phyloP scores from a whole-genome alignment of 2,797 vertebrate genomes.

The Rhyacichthys aspro region DNA sequence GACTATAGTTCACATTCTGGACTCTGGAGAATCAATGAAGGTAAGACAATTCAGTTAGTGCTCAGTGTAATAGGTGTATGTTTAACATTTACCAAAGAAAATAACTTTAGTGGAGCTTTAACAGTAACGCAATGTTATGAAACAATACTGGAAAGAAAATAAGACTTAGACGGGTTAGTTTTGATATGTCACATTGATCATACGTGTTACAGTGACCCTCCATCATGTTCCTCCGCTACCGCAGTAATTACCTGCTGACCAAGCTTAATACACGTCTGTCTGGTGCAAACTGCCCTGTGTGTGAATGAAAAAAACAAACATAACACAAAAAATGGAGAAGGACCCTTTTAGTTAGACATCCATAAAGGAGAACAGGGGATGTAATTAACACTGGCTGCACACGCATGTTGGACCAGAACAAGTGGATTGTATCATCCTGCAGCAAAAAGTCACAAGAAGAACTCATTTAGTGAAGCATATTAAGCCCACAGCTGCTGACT shows the following conservation, averaged over 20 bases:
- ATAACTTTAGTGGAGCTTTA: background rate
- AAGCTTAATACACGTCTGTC: background rate
- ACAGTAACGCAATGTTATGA: background rate
- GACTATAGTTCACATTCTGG: slow-evolving; percentile 83
- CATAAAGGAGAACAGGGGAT: background rate
- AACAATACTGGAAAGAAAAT: no score
- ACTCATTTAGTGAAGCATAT: background rate
- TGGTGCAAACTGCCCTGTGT: no score
- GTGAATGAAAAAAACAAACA: background rate
- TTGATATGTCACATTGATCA: background rate
- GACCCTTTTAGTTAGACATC: background rate
- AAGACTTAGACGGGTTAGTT: no score
- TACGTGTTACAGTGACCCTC: background rate
- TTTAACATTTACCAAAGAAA: background rate
- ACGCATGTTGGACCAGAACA: background rate
- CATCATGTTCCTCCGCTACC: slow-evolving; percentile 7
- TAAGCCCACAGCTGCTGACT: background rate
- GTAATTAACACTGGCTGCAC: background rate
- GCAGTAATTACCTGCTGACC: slow-evolving; percentile 7
- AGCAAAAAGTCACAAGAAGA: background rate
- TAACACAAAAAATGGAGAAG: background rate
- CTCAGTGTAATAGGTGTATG: background rate
- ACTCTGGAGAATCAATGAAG: slow-evolving; percentile 85
- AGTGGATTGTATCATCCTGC: background rate
- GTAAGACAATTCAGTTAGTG: slow-evolving; percentile 62